Percentiles rank a stretch among this genome's conserved stretches.
Evolutionary conservation across 2,888 invertebrate genomes (phyloP).

Genomic region (Leptopterna dolabrata): DNA sequence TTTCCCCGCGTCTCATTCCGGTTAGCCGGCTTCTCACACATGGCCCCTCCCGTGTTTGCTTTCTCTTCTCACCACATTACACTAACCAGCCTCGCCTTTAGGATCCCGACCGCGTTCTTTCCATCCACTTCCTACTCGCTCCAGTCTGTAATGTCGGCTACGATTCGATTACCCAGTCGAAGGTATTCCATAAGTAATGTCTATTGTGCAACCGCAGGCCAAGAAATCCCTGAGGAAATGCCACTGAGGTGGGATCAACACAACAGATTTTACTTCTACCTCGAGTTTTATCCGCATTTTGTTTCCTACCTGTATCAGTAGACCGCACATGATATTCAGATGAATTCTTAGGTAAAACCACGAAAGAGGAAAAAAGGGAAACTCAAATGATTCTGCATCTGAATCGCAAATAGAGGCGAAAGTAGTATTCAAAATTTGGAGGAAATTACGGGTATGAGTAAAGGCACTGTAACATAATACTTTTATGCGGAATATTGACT

Average conservation of each 20-base stretch:
- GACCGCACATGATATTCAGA: too few species aligned
- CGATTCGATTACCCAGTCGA: background rate
- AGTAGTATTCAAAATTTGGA: too few species aligned
- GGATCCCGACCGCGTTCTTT: background rate
- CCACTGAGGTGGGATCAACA: background rate
- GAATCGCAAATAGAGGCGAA: too few species aligned
- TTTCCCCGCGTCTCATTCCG: background rate
- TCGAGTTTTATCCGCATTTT: background rate
- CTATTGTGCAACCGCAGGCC: background rate
- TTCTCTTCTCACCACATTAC: conserved; percentile 34
- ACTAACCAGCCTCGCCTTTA: conserved; percentile 9
- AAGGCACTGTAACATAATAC: too few species aligned
- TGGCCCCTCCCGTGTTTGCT: conserved; percentile 26
- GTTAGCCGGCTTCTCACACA: background rate
- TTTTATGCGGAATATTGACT: too few species aligned
- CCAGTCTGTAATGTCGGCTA: background rate
- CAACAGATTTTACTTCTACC: too few species aligned
- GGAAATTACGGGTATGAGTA: too few species aligned
- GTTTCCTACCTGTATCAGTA: background rate
- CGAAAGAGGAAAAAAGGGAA: too few species aligned
- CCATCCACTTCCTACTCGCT: background rate
- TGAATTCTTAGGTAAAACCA: too few species aligned
- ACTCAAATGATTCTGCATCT: too few species aligned
- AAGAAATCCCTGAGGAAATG: background rate
- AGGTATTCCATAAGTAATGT: background rate